phyloP scores from a whole-genome alignment of 1,140 invertebrate genomes.

The Agrilus planipennis region DNA sequence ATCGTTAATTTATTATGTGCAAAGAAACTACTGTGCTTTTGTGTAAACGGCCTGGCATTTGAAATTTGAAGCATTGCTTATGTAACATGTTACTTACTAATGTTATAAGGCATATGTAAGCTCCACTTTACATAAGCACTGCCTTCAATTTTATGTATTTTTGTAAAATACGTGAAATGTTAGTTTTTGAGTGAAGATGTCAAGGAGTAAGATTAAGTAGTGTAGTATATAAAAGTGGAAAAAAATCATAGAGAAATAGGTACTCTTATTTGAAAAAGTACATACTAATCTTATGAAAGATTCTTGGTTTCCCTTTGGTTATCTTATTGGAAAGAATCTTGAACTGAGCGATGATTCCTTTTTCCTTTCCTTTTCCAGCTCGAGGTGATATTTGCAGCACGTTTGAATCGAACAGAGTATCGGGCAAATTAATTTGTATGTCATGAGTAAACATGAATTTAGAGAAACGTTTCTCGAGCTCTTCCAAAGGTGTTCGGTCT shows the following conservation, averaged over 20 bases:
- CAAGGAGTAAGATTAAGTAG: too few relatives aligned
- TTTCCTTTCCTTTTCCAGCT: constrained; percentile 54
- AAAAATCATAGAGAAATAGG: too few relatives aligned
- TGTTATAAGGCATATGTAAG: background rate
- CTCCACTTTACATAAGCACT: background rate
- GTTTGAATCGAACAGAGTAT: constrained; percentile 56
- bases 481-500: constrained; percentile 47
- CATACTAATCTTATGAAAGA: constrained; percentile 65
- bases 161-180: too few relatives aligned
- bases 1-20: too few relatives aligned
- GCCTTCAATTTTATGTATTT: too few relatives aligned
- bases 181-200: too few relatives aligned
- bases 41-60: too few relatives aligned
- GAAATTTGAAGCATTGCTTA: background rate
- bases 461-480: constrained; percentile 53
- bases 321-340: constrained; percentile 47
- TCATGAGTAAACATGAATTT: constrained; percentile 66
- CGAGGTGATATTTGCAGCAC: constrained; percentile 58
- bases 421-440: constrained; percentile 54
- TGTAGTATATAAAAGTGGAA: too few relatives aligned
- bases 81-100: too few relatives aligned
- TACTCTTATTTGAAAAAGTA: too few relatives aligned
- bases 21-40: too few relatives aligned
- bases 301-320: constrained; percentile 40
- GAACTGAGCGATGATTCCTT: constrained; percentile 56